Evolutionary conservation across 2,888 invertebrate genomes (phyloP), one percentile per base, ranked within the genome.

Genomic region (Alsophila aescularia): DNA sequence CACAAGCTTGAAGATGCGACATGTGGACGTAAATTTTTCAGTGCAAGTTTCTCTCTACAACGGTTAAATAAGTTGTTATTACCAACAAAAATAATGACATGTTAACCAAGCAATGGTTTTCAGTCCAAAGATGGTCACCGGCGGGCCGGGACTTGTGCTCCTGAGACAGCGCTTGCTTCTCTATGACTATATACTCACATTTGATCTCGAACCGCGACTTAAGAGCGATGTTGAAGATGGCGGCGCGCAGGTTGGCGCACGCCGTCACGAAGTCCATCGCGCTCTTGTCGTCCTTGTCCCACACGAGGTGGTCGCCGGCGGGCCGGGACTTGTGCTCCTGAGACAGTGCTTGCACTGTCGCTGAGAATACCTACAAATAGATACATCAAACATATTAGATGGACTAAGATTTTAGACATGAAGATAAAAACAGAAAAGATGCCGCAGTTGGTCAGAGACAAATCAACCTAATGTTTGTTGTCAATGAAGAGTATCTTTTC

Each of bases 251-350:
- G 82, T 99, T 99, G 0, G 99, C 96, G 81, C 98, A 97, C 0
- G 98, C 95, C 0, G 98, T 96, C 1, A 99, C 99, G 87, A 99
- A 99, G 84, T 99, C 96, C 97, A 99, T 97, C 0, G 96, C 95
- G 54, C 94, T 90, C 72, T 95, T 95, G 75, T 99, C 98, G 83
- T 99, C 99, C 90, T 99, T 99, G 83, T 99, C 99, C 99, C 99
- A 99, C 48, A 97, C 94, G 7, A 99, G 92, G 77, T 95, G 95
- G 70, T 95, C 95, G 1, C 92, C 93, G 1, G 82, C 92, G 0
- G 91, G 81, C 27, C 93, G 86, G 12, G 91, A 85, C 39, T 88
- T 81, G 48, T 96, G 85, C 2, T 93, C 92, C 37, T 86, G 83
- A 73, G 94, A 95, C 37, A 98, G 87, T 0, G 89, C 87, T 7